Evolutionary conservation across 2,888 invertebrate genomes (phyloP).

Genomic region (Drosophila vallismaia): DNA sequence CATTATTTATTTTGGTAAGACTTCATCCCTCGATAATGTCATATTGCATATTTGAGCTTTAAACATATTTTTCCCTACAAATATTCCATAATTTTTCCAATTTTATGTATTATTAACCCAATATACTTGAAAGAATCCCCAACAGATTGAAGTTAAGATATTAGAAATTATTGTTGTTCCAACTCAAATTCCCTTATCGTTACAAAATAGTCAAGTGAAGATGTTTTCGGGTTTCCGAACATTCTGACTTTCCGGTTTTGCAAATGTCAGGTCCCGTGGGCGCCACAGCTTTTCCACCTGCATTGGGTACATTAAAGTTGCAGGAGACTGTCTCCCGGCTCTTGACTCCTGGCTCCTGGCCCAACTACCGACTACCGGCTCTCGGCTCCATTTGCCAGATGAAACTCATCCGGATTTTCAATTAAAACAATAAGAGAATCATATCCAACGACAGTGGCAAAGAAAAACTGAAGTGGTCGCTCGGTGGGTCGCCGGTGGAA

Average conservation of each 20-base stretch:
- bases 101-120: no score
- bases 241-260: background rate
- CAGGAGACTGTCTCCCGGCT: background rate
- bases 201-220: background rate
- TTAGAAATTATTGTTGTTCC: background rate
- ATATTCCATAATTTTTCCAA: background rate
- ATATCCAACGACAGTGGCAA: slow-evolving; percentile 13
- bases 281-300: slow-evolving; percentile 17
- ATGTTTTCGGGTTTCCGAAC: background rate
- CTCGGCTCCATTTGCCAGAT: slow-evolving; percentile 33
- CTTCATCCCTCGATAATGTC: no score
- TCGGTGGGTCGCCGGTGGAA: slow-evolving; percentile 26
- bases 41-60: background rate
- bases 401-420: slow-evolving; percentile 35
- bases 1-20: no score
- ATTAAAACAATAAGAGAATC: slow-evolving; percentile 32
- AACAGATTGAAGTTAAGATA: no score
- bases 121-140: no score
- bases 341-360: slow-evolving; percentile 12
- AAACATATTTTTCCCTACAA: background rate
- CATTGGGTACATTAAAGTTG: slow-evolving; percentile 14
- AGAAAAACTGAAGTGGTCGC: slow-evolving; percentile 27
- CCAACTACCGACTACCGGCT: background rate
- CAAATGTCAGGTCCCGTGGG: slow-evolving; percentile 5
- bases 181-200: background rate